Evolutionary conservation across 2,797 vertebrate genomes (phyloP).

Genomic region (Perodicticus potto): DNA sequence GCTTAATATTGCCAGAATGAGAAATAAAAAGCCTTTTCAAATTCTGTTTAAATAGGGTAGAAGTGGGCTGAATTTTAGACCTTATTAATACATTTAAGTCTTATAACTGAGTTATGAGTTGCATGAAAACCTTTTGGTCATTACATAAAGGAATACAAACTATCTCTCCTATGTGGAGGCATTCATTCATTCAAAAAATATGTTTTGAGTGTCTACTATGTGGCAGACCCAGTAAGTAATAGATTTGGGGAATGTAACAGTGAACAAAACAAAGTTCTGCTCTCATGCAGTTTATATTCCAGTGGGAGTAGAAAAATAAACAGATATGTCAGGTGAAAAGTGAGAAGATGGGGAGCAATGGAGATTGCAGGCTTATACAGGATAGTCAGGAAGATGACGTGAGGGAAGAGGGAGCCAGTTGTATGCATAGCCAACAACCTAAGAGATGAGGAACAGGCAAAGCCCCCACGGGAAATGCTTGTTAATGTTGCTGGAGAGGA

Average conservation of each 20-base stretch:
- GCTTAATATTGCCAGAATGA: constrained; percentile 3
- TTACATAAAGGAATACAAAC: constrained; percentile 17
- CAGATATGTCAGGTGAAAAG: neutral
- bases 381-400: neutral
- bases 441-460: neutral
- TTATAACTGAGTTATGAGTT: neutral
- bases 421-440: neutral
- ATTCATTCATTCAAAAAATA: constrained; percentile 52
- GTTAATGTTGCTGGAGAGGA: neutral
- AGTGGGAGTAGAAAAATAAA: neutral
- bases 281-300: neutral
- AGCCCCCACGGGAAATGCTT: neutral
- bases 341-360: neutral
- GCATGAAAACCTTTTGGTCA: neutral
- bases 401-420: neutral
- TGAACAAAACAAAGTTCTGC: neutral
- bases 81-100: constrained; percentile 48
- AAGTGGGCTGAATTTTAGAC: constrained; percentile 43
- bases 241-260: neutral
- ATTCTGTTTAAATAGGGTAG: constrained; percentile 52
- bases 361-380: neutral
- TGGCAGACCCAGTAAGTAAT: neutral
- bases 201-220: neutral
- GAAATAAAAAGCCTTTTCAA: constrained; percentile 38
- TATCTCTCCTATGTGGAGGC: neutral